These are phyloP conservation scores for Chaetodon auriga DNA, from an alignment of 2,113 vertebrate species.

Conservation along the genomic window DNA sequence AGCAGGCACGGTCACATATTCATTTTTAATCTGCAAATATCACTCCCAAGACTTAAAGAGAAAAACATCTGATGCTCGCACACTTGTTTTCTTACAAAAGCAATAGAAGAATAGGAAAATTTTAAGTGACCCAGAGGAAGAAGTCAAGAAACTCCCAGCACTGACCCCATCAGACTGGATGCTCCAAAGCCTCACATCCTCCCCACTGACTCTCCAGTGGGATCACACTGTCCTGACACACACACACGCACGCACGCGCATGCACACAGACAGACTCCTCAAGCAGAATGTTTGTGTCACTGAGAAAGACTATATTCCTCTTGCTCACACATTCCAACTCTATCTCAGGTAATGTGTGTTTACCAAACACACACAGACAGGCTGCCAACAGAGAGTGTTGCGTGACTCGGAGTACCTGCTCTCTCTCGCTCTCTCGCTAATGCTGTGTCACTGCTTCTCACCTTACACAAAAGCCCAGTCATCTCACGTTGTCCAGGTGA, in stretches of 20 bases:
- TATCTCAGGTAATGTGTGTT: slow-evolving; percentile 63
- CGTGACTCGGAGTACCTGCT: slow-evolving; percentile 50
- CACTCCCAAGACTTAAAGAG: background rate
- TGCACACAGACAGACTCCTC: slow-evolving; percentile 6
- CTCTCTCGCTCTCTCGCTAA: slow-evolving; percentile 14
- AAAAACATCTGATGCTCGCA: background rate
- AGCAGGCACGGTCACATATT: background rate
- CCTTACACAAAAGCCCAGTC: slow-evolving; percentile 58
- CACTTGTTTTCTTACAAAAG: background rate
- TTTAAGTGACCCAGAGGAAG: slow-evolving; percentile 24
- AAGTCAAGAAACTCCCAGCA: slow-evolving; percentile 62
- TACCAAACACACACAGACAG: slow-evolving; percentile 58
- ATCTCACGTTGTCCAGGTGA: slow-evolving; percentile 61
- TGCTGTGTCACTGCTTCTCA: slow-evolving; percentile 69
- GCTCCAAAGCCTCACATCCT: slow-evolving; percentile 46
- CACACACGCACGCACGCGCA: slow-evolving; percentile 10
- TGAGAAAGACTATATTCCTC: slow-evolving; percentile 29
- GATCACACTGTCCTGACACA: slow-evolving; percentile 25
- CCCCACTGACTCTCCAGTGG: slow-evolving; percentile 27
- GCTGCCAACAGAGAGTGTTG: slow-evolving; percentile 46
- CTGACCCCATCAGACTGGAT: slow-evolving; percentile 48
- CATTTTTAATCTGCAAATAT: background rate
- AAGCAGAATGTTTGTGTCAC: slow-evolving; percentile 25
- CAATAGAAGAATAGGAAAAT: slow-evolving; percentile 36
- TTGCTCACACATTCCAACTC: slow-evolving; percentile 46